These are phyloP conservation scores for Ectropis grisescens DNA, from an alignment of 1,140 invertebrate species.

Conservation along the genomic window DNA sequence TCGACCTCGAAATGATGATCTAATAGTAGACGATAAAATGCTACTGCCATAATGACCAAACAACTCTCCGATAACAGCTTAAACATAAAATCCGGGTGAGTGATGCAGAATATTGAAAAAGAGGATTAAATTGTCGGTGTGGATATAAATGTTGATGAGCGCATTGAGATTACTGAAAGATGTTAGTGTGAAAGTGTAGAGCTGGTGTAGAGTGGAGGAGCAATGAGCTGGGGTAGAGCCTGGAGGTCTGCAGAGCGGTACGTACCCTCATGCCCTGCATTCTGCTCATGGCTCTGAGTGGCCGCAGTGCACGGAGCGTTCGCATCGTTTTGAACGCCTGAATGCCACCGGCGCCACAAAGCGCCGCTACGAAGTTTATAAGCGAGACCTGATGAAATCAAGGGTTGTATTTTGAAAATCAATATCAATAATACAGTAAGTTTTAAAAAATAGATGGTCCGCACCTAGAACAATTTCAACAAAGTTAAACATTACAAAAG, in stretches of 20 bases:
- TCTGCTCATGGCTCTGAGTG: slow-evolving; percentile 95
- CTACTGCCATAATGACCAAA: slow-evolving; percentile 39
- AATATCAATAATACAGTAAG: slow-evolving; percentile 1
- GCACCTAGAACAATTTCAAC: slow-evolving; percentile 1
- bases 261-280: slow-evolving; percentile 99
- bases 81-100: slow-evolving; percentile 29
- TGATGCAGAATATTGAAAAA: slow-evolving; percentile 22
- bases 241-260: slow-evolving; percentile 56
- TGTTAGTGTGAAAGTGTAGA: slow-evolving; percentile 29
- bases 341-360: slow-evolving; percentile 93
- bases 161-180: slow-evolving; percentile 17
- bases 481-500: not conserved
- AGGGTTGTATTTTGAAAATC: slow-evolving; percentile 32
- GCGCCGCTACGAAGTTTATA: slow-evolving; percentile 96
- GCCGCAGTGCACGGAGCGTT: slow-evolving; percentile 94
- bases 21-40: slow-evolving; percentile 33
- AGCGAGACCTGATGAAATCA: slow-evolving; percentile 87
- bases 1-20: slow-evolving; percentile 48
- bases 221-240: slow-evolving; percentile 17
- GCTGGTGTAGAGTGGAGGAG: slow-evolving; percentile 28
- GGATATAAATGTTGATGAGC: slow-evolving; percentile 7
- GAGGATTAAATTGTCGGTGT: slow-evolving; percentile 4
- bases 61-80: slow-evolving; percentile 29
- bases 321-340: slow-evolving; percentile 98
- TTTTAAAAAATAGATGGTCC: slow-evolving; percentile 4